These are phyloP conservation scores for Adela reaumurella DNA, from an alignment of 2,888 invertebrate genomes.

Conservation along the genomic window DNA sequence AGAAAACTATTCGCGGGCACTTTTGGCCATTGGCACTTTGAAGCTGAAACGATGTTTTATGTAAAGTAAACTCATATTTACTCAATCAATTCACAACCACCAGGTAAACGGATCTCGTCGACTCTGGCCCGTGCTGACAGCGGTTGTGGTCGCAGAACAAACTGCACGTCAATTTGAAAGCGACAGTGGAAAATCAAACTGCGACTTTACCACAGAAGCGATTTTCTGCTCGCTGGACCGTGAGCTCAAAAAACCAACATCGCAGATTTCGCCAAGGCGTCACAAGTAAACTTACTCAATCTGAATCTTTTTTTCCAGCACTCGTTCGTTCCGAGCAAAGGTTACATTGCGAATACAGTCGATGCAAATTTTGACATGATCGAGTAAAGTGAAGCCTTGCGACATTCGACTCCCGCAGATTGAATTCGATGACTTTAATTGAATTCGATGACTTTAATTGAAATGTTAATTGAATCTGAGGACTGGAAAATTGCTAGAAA, in stretches of 20 bases:
- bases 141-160: too few relatives aligned
- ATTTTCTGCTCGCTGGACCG: neutral
- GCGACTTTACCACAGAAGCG: neutral
- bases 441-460: neutral
- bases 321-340: neutral
- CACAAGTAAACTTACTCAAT: conserved; percentile 32
- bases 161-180: too few relatives aligned
- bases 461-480: neutral
- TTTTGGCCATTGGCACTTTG: too few relatives aligned
- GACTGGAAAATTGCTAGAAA: too few relatives aligned
- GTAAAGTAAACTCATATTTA: too few relatives aligned
- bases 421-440: neutral
- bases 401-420: neutral
- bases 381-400: neutral
- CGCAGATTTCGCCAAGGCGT: conserved; percentile 28
- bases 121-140: too few relatives aligned
- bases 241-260: neutral
- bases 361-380: neutral
- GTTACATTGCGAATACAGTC: neutral
- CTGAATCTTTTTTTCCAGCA: conserved; percentile 26
- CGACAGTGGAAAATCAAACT: neutral
- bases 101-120: too few relatives aligned
- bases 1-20: too few relatives aligned
- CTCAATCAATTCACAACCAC: too few relatives aligned
- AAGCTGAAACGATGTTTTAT: too few relatives aligned